Evolutionary conservation across 2,888 invertebrate genomes (phyloP).

Genomic region (Euplexia lucipara): DNA sequence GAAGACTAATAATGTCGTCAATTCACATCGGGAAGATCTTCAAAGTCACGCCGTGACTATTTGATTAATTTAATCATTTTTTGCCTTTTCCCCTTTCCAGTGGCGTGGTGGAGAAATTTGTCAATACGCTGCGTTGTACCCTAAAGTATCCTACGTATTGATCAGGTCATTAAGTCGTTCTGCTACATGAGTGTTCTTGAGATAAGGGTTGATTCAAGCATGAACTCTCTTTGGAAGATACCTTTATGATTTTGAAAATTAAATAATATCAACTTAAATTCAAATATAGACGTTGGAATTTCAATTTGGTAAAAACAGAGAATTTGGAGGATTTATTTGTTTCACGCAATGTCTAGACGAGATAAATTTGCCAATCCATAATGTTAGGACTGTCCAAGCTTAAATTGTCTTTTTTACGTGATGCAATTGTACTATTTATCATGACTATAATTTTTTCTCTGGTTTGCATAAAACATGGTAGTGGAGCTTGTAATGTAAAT

Average conservation of each 20-base stretch:
- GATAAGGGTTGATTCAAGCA: constrained; percentile 27
- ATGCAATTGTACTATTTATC: too few species aligned
- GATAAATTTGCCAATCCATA: neutral
- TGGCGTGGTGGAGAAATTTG: constrained; percentile 69
- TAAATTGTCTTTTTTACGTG: constrained; percentile 6
- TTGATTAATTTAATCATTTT: constrained; percentile 90
- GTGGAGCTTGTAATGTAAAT: too few species aligned
- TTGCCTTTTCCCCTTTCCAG: constrained; percentile 73
- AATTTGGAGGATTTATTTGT: constrained; percentile 11
- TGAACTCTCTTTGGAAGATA: constrained; percentile 5
- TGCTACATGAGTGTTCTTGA: neutral
- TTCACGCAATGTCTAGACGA: constrained; percentile 1
- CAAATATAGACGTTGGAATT: neutral
- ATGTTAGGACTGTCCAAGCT: neutral
- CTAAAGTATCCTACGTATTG: constrained; percentile 56
- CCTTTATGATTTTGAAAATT: neutral
- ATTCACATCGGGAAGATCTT: constrained; percentile 83
- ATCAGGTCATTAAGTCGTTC: constrained; percentile 51
- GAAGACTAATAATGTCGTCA: constrained; percentile 89
- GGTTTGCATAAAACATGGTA: too few species aligned
- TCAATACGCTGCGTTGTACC: constrained; percentile 67
- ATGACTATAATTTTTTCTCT: too few species aligned
- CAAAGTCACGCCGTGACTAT: constrained; percentile 87
- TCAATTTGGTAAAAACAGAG: neutral
- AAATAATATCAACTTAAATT: constrained; percentile 13